Percentiles rank a stretch among this genome's conserved stretches.
phyloP scores from a whole-genome alignment of 1,140 invertebrate species.

The Cecropterus lyciades region DNA sequence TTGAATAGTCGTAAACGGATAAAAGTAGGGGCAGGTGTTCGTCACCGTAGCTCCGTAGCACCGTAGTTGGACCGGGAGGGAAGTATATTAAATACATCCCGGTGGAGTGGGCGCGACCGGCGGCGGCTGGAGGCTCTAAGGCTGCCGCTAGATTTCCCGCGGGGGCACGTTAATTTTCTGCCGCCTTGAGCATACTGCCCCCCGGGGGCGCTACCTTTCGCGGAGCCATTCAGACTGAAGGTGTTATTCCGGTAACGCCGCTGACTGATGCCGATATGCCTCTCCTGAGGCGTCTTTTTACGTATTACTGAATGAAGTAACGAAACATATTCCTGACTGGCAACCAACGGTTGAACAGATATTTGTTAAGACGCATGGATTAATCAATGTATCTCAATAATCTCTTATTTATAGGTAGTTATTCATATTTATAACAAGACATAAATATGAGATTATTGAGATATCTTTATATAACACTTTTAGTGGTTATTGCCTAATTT shows the following conservation, averaged over 20 bases:
- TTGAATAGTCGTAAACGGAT: neutral
- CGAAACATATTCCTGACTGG: constrained; percentile 41
- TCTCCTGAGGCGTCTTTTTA: constrained; percentile 63
- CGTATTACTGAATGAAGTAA: constrained; percentile 46
- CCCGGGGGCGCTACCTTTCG: constrained; percentile 84
- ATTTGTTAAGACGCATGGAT: neutral
- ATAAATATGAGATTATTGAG: too few species aligned
- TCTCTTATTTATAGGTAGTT: too few species aligned
- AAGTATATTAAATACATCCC: constrained; percentile 69
- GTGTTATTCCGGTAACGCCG: constrained; percentile 79
- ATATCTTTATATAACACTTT: too few species aligned
- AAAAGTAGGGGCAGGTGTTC: constrained; percentile 22
- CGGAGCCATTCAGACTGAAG: constrained; percentile 80
- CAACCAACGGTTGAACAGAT: neutral
- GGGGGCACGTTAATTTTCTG: constrained; percentile 89
- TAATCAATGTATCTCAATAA: too few species aligned
- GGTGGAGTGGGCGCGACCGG: constrained; percentile 67
- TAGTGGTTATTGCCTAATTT: too few species aligned
- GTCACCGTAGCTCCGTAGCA: constrained; percentile 13
- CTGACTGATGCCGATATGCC: constrained; percentile 67
- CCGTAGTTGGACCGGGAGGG: constrained; percentile 31
- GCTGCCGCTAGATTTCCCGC: constrained; percentile 86
- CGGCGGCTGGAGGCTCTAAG: constrained; percentile 63
- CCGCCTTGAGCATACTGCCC: constrained; percentile 89
- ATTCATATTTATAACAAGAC: too few species aligned